Conservation (phyloP, 2,888 invertebrate genomes). For the Drosophila dives region DNA sequence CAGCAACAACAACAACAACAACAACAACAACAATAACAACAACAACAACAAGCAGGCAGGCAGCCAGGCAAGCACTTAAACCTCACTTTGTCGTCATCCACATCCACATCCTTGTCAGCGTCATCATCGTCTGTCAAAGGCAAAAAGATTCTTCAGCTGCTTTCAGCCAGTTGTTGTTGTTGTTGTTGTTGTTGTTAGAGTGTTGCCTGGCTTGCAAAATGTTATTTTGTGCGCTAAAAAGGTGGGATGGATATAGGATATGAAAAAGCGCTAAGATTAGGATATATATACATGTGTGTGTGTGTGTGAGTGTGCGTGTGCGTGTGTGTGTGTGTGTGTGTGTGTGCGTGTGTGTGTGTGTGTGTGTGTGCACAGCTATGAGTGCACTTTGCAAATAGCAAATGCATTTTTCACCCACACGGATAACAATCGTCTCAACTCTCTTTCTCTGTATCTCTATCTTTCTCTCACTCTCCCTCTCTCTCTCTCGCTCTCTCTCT, state of each 20-base stretch:
- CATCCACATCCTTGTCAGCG: constrained; percentile 49
- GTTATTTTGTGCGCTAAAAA: constrained; percentile 19
- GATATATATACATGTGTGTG: background rate
- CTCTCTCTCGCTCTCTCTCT: background rate
- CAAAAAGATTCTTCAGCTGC: constrained; percentile 45
- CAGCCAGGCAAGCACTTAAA: constrained; percentile 46
- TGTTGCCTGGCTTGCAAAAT: constrained; percentile 40
- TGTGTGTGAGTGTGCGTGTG: background rate
- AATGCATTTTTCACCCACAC: constrained; percentile 6
- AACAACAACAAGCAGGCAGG: too few relatives aligned
- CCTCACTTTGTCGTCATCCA: constrained; percentile 60
- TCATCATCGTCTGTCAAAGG: constrained; percentile 48
- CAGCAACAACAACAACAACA: constrained; percentile 14
- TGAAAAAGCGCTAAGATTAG: background rate
- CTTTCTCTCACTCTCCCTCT: background rate
- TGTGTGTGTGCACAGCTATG: constrained; percentile 5
- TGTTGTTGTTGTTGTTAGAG: constrained; percentile 25
- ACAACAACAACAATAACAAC: background rate
- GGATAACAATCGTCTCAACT: background rate
- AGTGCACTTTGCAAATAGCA: constrained; percentile 38
- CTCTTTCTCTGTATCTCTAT: background rate
- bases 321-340: background rate
- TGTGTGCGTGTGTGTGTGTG: background rate
- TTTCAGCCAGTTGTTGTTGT: constrained; percentile 25
- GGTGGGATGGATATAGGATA: background rate